Percentiles rank a stretch among this genome's conserved stretches.
Evolutionary conservation across 2,113 vertebrate species (phyloP).

Genomic region (Neolamprologus modestus): DNA sequence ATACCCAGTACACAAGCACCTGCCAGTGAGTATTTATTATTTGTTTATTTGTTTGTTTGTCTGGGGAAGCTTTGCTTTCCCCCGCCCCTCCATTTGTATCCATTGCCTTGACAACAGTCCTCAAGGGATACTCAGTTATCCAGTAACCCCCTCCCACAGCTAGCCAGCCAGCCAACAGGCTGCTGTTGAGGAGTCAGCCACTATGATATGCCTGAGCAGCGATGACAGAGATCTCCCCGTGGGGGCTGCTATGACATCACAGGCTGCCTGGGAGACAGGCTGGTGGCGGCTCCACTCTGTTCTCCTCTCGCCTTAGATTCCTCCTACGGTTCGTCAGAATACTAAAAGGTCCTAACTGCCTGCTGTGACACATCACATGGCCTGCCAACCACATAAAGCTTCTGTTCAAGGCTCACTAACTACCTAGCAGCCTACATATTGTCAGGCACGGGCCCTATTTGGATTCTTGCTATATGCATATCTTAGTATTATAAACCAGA

Average conservation of each 20-base stretch:
- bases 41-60: slow-evolving; percentile 34
- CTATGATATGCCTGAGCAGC: slow-evolving; percentile 41
- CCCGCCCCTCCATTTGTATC: slow-evolving; percentile 56
- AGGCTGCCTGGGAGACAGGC: slow-evolving; percentile 54
- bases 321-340: slow-evolving; percentile 41
- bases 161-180: slow-evolving; percentile 28
- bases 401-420: slow-evolving; percentile 38
- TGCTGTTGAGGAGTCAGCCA: slow-evolving; percentile 20
- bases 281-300: slow-evolving; percentile 40
- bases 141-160: slow-evolving; percentile 39
- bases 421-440: slow-evolving; percentile 20
- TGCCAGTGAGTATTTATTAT: neutral
- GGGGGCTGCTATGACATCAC: slow-evolving; percentile 57
- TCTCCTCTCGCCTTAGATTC: slow-evolving; percentile 37
- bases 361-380: slow-evolving; percentile 51
- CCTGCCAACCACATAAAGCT: slow-evolving; percentile 34
- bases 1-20: neutral
- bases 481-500: neutral
- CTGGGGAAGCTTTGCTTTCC: slow-evolving; percentile 18
- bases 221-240: slow-evolving; percentile 48
- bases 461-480: neutral
- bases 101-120: slow-evolving; percentile 60
- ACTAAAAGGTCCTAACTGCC: slow-evolving; percentile 49
- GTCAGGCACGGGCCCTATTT: neutral
- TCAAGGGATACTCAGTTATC: slow-evolving; percentile 47